Percentiles rank a stretch among this genome's conserved stretches.
phyloP scores from a whole-genome alignment of 2,888 invertebrate genomes.

The Ornithoptera alexandrae region DNA sequence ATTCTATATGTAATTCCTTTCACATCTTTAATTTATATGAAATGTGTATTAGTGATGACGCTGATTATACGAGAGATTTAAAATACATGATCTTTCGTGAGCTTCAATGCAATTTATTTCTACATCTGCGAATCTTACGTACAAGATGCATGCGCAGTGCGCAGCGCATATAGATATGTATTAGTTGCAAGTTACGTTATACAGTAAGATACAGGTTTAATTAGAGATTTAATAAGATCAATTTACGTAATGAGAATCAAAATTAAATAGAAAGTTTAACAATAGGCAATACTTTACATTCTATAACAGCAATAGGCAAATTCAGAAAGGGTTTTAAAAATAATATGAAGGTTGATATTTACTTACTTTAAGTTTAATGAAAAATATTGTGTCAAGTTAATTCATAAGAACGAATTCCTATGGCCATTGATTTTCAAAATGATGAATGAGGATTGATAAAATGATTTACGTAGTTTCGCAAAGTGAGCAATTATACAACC shows the following conservation, averaged over 20 bases:
- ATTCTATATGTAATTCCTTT: too few species aligned
- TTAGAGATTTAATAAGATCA: conserved; percentile 9
- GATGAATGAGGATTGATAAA: too few species aligned
- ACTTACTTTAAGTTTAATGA: too few species aligned
- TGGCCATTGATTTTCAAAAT: too few species aligned
- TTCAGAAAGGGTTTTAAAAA: background rate
- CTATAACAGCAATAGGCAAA: background rate
- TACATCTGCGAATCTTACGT: conserved; percentile 1
- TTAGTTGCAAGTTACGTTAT: conserved; percentile 13
- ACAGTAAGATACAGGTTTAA: background rate
- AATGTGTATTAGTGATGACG: too few species aligned
- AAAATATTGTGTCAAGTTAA: too few species aligned
- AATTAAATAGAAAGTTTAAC: background rate
- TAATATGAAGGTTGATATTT: too few species aligned
- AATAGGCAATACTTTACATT: background rate
- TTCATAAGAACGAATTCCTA: too few species aligned
- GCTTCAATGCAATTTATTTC: conserved; percentile 1
- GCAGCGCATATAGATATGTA: conserved; percentile 9
- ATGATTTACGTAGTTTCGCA: too few species aligned
- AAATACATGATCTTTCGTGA: background rate
- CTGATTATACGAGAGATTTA: too few species aligned
- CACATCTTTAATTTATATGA: too few species aligned
- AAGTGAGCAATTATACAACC: too few species aligned
- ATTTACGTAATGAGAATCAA: conserved; percentile 9
- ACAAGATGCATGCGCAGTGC: conserved; percentile 12